Conservation (phyloP, 2,888 invertebrate species). For the Macropis europaea region DNA sequence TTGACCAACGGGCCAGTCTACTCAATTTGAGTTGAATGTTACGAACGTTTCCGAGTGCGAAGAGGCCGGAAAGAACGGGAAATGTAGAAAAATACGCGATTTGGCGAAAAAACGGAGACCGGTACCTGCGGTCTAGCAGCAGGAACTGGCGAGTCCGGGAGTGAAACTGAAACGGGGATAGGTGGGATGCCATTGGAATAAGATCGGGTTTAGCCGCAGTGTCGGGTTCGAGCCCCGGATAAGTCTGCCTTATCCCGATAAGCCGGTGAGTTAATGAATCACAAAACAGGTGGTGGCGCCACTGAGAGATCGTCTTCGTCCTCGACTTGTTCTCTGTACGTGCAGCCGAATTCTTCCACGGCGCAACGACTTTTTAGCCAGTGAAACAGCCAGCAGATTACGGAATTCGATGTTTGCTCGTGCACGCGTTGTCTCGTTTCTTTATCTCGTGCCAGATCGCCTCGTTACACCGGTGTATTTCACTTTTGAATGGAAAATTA, state of each 20-base stretch:
- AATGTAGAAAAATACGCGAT: constrained; percentile 16
- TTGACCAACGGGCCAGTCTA: too few species aligned
- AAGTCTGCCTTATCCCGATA: constrained; percentile 80
- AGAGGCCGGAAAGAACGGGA: background rate
- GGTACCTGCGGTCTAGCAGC: constrained; percentile 40
- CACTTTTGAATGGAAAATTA: background rate
- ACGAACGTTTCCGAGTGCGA: background rate
- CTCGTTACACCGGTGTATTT: background rate
- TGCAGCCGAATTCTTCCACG: constrained; percentile 34
- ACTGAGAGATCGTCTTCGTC: constrained; percentile 70
- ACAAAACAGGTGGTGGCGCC: constrained; percentile 79
- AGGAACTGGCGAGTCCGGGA: constrained; percentile 44
- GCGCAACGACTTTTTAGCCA: background rate
- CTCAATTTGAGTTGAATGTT: background rate
- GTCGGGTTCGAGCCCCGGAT: constrained; percentile 79
- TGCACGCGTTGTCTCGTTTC: constrained; percentile 17
- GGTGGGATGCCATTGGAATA: constrained; percentile 78
- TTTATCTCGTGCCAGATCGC: constrained; percentile 35
- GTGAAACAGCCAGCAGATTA: constrained; percentile 3
- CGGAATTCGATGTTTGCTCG: constrained; percentile 36
- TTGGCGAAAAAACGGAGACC: constrained; percentile 25
- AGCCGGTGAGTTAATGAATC: constrained; percentile 80
- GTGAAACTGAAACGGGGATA: constrained; percentile 69
- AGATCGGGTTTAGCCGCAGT: constrained; percentile 79
- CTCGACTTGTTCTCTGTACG: constrained; percentile 34